Evolutionary conservation across 2,797 vertebrate genomes (phyloP), one percentile per base, ranked within the genome.

Genomic region (Notoglanidium macrostoma): DNA sequence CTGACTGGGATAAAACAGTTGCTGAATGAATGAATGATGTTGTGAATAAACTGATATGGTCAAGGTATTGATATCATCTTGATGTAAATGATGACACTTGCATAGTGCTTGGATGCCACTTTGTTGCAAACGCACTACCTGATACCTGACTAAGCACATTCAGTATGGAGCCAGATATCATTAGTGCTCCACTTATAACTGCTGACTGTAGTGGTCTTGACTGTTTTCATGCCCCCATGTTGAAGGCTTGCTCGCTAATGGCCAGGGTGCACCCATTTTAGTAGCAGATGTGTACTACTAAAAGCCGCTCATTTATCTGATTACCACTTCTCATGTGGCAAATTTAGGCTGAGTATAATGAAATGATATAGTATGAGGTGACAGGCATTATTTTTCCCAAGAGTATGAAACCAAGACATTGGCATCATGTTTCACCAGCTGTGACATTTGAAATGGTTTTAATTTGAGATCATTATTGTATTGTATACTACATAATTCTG

Each of bases 11-110:
- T 21, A 35, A 78, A 57, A 55, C 44, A 55, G 8, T 55, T 11
- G 35, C 76, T 35, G 76, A 80, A n/a, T 80, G 19, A 74, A 72
- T 72, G 68, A 57, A 35, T 77, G n/a, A 12, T 40, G 19, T 40
- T 51, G 46, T 51, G 5, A 83, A 51, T 23, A 21, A 6, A 67
- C 9, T 26, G n/a, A 68, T 32, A 54, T 14, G 46, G 1, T 15
- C 15, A n/a, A 21, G 44, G 49, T 67, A 51, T 6, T 65, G n/a
- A 12, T 83, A 83, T 67, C 5, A 0, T 15, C 57, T 44, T 65
- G 44, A 21, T 51, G 23, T 26, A 2, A 29, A 1, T 49, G 26
- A 61, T 44, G 35, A 81, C 10, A 35, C 54, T 23, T 79, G 21
- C 1, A 6, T 57, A 26, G 19, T 65, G 40, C 59, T 63, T 49